A percentile compares a stretch with the other conserved stretches of the same genome.
phyloP scores from a whole-genome alignment of 1,140 invertebrate genomes.

The Hylaeus volcanicus region DNA sequence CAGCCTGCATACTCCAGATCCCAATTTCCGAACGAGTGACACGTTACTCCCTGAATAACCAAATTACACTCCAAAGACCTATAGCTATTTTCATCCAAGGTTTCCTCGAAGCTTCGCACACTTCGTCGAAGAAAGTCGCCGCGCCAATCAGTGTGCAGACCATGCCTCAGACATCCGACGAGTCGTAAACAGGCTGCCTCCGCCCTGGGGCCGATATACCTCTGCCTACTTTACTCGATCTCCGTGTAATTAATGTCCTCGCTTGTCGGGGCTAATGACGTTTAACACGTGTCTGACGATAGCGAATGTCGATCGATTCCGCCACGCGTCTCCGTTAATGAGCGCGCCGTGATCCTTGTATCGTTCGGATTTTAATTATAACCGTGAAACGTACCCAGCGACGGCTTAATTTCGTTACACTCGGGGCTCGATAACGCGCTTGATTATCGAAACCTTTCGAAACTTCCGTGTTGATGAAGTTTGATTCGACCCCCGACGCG shows the following conservation, averaged over 20 bases:
- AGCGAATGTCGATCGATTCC: slow-evolving; percentile 58
- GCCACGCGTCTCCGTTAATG: slow-evolving; percentile 53
- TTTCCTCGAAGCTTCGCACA: neutral
- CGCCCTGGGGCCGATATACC: slow-evolving; percentile 15
- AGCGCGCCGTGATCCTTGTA: slow-evolving; percentile 28
- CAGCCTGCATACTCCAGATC: too few species aligned
- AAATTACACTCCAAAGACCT: too few species aligned
- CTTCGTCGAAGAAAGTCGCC: slow-evolving; percentile 4
- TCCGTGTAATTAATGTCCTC: slow-evolving; percentile 69
- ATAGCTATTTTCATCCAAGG: neutral
- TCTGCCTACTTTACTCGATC: slow-evolving; percentile 62
- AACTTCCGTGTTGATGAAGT: neutral
- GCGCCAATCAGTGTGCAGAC: neutral
- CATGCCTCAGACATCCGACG: slow-evolving; percentile 6
- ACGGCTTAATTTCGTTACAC: slow-evolving; percentile 21
- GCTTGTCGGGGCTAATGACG: slow-evolving; percentile 67
- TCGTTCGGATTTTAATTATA: slow-evolving; percentile 35
- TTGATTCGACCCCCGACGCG: neutral
- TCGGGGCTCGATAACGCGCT: neutral
- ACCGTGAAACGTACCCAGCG: too few species aligned
- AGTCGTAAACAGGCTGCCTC: slow-evolving; percentile 29
- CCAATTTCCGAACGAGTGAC: too few species aligned
- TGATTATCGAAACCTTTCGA: neutral
- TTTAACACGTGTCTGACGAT: slow-evolving; percentile 67
- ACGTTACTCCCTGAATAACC: too few species aligned